phyloP scores from a whole-genome alignment of 2,797 vertebrate species.

The Neosalanx taihuensis region DNA sequence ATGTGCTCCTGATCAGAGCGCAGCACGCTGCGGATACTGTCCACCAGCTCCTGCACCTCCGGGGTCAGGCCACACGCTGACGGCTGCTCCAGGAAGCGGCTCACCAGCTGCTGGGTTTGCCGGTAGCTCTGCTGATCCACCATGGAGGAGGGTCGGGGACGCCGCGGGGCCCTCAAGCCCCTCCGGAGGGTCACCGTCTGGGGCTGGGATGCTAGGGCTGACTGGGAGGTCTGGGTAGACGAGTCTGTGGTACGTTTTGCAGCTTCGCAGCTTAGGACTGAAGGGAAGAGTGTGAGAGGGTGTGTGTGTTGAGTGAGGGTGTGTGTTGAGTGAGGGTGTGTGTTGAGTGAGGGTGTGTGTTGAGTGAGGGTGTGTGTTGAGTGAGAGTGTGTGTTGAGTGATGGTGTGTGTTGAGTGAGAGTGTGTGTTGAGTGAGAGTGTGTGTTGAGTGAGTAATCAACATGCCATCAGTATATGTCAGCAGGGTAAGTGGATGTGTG shows the following conservation, averaged over 20 bases:
- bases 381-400: background rate
- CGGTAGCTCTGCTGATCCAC: conserved; percentile 80
- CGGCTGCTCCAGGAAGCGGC: conserved; percentile 76
- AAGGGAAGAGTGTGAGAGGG: background rate
- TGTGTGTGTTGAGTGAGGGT: background rate
- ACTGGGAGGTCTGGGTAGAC: conserved; percentile 50
- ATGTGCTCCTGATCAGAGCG: conserved; percentile 84
- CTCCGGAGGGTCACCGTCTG: conserved; percentile 55
- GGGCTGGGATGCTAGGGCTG: conserved; percentile 43
- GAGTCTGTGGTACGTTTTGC: conserved; percentile 67
- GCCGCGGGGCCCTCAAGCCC: conserved; percentile 42
- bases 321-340: no score
- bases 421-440: background rate
- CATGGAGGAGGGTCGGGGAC: conserved; percentile 75
- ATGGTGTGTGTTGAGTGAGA: background rate
- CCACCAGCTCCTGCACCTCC: conserved; percentile 79
- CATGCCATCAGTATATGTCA: no score
- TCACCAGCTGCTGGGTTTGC: conserved; percentile 79
- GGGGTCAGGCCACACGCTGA: conserved; percentile 73
- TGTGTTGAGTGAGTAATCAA: no score
- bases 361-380: no score
- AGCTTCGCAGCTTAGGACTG: conserved; percentile 69
- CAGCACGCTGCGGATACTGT: conserved; percentile 80
- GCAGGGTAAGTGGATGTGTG: background rate
- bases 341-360: no score